Conservation (phyloP, 2,888 invertebrate species). For the Rapana venosa region DNA sequence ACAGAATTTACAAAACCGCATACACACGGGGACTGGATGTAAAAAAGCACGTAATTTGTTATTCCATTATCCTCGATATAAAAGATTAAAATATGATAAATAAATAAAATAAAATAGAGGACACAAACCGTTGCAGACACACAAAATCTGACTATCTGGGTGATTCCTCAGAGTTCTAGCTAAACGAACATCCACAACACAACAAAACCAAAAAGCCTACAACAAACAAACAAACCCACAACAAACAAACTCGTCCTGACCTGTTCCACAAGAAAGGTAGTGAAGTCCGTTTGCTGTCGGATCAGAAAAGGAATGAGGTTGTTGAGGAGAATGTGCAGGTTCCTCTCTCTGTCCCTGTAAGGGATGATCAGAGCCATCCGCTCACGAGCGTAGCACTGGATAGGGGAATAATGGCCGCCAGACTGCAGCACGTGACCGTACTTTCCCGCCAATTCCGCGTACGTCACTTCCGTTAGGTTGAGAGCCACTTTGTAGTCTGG, state of each 20-base stretch:
- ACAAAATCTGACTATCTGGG: no score
- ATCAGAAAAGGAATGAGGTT: slow-evolving; percentile 44
- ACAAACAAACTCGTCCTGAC: slow-evolving; percentile 22
- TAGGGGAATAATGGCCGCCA: slow-evolving; percentile 42
- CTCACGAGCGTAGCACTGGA: slow-evolving; percentile 31
- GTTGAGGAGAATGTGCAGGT: slow-evolving; percentile 41
- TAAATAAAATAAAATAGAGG: no score
- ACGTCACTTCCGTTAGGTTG: slow-evolving; percentile 18
- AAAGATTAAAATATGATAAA: no score
- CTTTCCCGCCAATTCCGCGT: neutral
- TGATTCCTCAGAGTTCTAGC: no score
- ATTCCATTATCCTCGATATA: no score
- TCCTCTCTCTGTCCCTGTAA: slow-evolving; percentile 37
- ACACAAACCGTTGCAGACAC: no score
- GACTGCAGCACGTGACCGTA: neutral
- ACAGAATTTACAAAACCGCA: no score
- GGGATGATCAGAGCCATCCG: slow-evolving; percentile 45
- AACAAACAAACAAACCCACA: no score
- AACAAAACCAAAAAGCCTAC: no score
- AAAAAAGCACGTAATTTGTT: no score
- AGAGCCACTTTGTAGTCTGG: slow-evolving; percentile 26
- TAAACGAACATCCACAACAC: no score
- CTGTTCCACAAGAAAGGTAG: slow-evolving; percentile 46
- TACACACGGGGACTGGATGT: no score
- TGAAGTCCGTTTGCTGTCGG: slow-evolving; percentile 39